A percentile compares a stretch with the other conserved stretches of the same genome.
Evolutionary conservation across 2,797 vertebrate genomes (phyloP).

Genomic region (Poeciliopsis presidionis): DNA sequence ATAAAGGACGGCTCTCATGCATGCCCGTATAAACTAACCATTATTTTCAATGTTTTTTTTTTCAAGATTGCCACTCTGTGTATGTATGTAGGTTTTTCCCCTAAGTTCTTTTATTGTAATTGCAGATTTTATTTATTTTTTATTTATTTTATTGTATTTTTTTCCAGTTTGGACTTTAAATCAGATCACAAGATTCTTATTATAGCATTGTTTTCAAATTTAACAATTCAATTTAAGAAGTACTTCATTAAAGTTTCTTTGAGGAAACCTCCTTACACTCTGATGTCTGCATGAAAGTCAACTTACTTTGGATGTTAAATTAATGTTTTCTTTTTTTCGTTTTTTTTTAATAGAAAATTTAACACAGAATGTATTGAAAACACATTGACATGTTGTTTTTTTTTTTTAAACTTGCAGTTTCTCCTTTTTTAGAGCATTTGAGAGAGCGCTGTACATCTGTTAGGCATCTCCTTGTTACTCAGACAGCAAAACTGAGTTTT

Average conservation of each 20-base stretch:
- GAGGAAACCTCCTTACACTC: not conserved
- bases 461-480: not conserved
- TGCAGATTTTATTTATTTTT: not conserved
- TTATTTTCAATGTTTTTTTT: not conserved
- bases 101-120: not conserved
- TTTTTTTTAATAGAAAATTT: no score
- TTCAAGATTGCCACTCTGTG: not conserved
- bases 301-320: not conserved
- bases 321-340: fast-evolving
- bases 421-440: no score
- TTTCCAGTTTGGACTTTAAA: not conserved
- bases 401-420: not conserved
- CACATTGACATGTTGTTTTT: not conserved
- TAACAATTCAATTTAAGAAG: no score
- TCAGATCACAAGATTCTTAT: not conserved
- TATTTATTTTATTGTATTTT: no score
- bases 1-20: not conserved
- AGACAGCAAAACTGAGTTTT: no score
- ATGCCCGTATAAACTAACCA: not conserved
- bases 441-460: not conserved
- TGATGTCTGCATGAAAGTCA: not conserved
- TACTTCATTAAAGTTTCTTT: no score
- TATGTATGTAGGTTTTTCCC: not conserved
- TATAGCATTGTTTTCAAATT: not conserved
- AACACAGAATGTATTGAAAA: not conserved